These are phyloP conservation scores for Hymenochirus boettgeri DNA, from an alignment of 2,113 vertebrate species.

Conservation along the genomic window DNA sequence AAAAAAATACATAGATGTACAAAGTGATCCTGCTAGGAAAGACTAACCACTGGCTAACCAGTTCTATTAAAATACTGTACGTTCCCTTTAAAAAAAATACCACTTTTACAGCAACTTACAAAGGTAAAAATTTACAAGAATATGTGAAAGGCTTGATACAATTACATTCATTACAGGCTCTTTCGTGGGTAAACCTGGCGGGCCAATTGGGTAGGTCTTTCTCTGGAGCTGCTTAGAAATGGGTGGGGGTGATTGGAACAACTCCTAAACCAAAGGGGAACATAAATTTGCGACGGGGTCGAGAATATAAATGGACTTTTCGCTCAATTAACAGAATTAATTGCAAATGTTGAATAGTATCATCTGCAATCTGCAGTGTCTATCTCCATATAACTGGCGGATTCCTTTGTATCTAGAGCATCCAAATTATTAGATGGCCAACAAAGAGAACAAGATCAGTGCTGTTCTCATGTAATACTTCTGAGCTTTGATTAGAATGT, in stretches of 20 bases:
- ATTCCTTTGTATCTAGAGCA: slow-evolving; percentile 69
- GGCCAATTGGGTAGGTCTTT: slow-evolving; percentile 71
- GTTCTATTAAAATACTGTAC: slow-evolving; percentile 92
- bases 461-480: slow-evolving; percentile 98
- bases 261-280: no score
- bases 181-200: slow-evolving; percentile 75
- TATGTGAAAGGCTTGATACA: slow-evolving; percentile 92
- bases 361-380: no score
- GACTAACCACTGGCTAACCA: slow-evolving; percentile 84
- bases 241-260: no score
- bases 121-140: slow-evolving; percentile 99
- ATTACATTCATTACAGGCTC: slow-evolving; percentile 94
- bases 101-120: slow-evolving; percentile 89
- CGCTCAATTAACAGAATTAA: no score
- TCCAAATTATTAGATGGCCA: slow-evolving; percentile 91
- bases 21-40: slow-evolving; percentile 61
- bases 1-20: slow-evolving; percentile 70
- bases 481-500: slow-evolving; percentile 95
- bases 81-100: slow-evolving; percentile 91
- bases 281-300: no score
- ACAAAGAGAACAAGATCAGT: slow-evolving; percentile 88
- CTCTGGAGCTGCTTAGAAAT: slow-evolving; percentile 59
- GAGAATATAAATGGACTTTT: no score
- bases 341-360: no score
- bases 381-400: no score